phyloP scores from a whole-genome alignment of 2,888 invertebrate species.

The Thymelicus acteon region DNA sequence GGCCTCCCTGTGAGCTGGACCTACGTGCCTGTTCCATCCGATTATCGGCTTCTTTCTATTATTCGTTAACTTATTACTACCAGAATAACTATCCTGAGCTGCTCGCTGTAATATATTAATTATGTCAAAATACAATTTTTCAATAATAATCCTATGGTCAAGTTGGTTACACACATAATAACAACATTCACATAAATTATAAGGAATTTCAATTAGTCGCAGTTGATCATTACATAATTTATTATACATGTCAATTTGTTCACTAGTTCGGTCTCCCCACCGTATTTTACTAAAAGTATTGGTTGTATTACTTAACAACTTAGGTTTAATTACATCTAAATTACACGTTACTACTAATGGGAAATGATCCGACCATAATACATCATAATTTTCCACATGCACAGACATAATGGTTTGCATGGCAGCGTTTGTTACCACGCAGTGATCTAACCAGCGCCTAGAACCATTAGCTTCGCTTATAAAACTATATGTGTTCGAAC shows the following conservation, averaged over 20 bases:
- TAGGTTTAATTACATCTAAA: constrained; percentile 31
- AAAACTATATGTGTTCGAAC: constrained; percentile 11
- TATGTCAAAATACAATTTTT: constrained; percentile 34
- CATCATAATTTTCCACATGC: background rate
- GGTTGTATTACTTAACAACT: background rate
- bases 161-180: constrained; percentile 13
- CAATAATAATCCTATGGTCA: constrained; percentile 27
- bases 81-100: constrained; percentile 3
- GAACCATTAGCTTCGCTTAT: constrained; percentile 8
- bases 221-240: constrained; percentile 13
- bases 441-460: constrained; percentile 14
- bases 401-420: background rate
- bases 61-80: background rate
- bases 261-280: constrained; percentile 24
- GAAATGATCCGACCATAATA: constrained; percentile 36
- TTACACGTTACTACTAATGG: constrained; percentile 40
- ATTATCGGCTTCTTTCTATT: background rate
- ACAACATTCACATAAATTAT: constrained; percentile 22
- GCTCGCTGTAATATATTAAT: constrained; percentile 28
- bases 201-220: constrained; percentile 24
- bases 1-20: constrained; percentile 38
- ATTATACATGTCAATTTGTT: constrained; percentile 11
- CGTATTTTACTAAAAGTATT: constrained; percentile 16
- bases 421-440: constrained; percentile 6
- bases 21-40: constrained; percentile 39